Evolutionary conservation across 2,797 vertebrate species (phyloP).

Genomic region (Mastacembelus armatus): DNA sequence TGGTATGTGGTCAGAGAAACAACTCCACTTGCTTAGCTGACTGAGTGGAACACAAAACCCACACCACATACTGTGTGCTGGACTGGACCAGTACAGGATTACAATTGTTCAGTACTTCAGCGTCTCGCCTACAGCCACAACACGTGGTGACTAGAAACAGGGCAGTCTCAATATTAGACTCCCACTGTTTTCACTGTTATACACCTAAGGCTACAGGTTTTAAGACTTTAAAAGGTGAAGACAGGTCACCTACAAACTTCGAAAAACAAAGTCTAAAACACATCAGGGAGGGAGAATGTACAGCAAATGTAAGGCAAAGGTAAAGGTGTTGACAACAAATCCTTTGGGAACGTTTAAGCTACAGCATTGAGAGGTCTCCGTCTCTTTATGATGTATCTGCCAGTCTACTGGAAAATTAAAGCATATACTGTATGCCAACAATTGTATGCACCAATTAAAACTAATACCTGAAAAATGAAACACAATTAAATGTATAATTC

Average conservation of each 20-base stretch:
- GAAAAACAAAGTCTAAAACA: conserved; percentile 45
- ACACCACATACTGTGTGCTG: conserved; percentile 41
- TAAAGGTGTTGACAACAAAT: conserved; percentile 36
- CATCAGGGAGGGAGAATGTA: conserved; percentile 3
- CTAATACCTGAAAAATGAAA: too few species aligned
- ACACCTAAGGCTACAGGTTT: conserved; percentile 13
- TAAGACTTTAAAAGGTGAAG: conserved; percentile 27
- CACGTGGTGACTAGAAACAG: conserved; percentile 13
- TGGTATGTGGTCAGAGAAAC: conserved; percentile 49
- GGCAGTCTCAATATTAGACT: conserved; percentile 3
- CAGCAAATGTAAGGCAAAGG: conserved; percentile 6
- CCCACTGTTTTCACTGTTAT: conserved; percentile 27
- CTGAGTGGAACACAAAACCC: conserved; percentile 53
- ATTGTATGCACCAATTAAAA: too few species aligned
- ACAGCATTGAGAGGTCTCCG: conserved; percentile 19
- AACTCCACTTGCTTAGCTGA: conserved; percentile 28
- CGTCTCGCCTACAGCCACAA: conserved; percentile 56
- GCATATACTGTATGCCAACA: too few species aligned
- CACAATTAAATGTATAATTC: too few species aligned
- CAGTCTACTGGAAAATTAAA: too few species aligned
- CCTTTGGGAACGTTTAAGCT: conserved; percentile 5
- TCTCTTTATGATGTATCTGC: too few species aligned
- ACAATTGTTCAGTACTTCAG: conserved; percentile 58
- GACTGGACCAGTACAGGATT: conserved; percentile 39
- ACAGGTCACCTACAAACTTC: conserved; percentile 38